Percentiles rank a stretch among this genome's conserved stretches.
phyloP scores from a whole-genome alignment of 2,797 vertebrate species.

The Buphagus erythrorhynchus region DNA sequence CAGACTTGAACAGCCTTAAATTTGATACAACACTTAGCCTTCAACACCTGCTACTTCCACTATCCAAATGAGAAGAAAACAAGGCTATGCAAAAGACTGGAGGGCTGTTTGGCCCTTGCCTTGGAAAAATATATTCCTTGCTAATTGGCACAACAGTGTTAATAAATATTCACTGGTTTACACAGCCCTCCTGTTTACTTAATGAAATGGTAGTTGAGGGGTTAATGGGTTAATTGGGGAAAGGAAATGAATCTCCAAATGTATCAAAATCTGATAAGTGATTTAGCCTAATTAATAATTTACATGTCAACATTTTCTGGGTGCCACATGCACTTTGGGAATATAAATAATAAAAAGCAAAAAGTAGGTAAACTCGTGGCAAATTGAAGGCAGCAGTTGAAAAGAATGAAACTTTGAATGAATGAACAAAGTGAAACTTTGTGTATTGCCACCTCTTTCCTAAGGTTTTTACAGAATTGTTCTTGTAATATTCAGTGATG shows the following conservation, averaged over 20 bases:
- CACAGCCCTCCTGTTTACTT: not conserved
- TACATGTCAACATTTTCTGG: conserved; percentile 23
- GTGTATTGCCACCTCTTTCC: not conserved
- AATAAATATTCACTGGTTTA: conserved; percentile 58
- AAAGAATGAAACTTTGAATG: too few relatives aligned
- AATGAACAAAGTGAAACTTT: too few relatives aligned
- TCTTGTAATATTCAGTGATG: not conserved
- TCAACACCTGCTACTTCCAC: conserved; percentile 10
- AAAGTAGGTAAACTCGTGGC: not conserved
- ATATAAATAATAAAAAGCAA: not conserved
- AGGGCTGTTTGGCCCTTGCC: conserved; percentile 2
- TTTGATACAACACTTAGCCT: conserved; percentile 5
- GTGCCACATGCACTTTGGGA: not conserved
- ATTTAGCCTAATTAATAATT: conserved; percentile 70
- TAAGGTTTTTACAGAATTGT: not conserved
- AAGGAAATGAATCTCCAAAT: conserved; percentile 24
- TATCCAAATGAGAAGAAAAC: conserved; percentile 42
- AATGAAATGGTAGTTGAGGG: conserved; percentile 35
- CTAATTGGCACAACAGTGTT: conserved; percentile 32
- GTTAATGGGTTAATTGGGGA: conserved; percentile 68
- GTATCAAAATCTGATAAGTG: conserved; percentile 11
- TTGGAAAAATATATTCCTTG: conserved; percentile 41
- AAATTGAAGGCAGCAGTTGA: not conserved
- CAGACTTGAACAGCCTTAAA: not conserved
- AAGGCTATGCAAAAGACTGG: not conserved